Conservation (phyloP, 2,888 invertebrate species). For the Quadroppia sp. region DNA sequence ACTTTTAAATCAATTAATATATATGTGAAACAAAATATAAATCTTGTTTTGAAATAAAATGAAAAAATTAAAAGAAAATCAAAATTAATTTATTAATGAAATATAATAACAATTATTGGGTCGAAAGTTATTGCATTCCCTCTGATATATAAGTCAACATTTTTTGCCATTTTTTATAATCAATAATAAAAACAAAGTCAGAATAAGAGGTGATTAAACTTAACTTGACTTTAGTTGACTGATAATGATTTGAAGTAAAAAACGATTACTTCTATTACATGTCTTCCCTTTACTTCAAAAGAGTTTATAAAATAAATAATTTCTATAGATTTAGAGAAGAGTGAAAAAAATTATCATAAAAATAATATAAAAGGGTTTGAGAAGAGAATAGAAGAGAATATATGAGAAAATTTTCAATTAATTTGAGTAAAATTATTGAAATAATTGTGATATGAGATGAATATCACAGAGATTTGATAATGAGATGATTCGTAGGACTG, state of each 20-base stretch:
- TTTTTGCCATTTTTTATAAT: background rate
- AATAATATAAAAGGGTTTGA: background rate
- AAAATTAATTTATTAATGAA: background rate
- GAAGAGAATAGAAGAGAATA: background rate
- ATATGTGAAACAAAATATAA: background rate
- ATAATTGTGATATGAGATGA: conserved; percentile 27
- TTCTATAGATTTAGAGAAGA: background rate
- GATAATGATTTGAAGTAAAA: conserved; percentile 11
- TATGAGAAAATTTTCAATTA: conserved; percentile 9
- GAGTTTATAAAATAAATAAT: background rate
- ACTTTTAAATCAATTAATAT: background rate
- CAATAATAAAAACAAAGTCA: background rate
- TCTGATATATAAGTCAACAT: background rate
- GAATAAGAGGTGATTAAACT: conserved; percentile 30
- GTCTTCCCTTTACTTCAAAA: background rate
- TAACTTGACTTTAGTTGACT: conserved; percentile 18
- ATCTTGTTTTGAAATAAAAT: background rate
- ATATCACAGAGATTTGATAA: conserved; percentile 5
- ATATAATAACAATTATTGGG: background rate
- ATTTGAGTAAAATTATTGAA: conserved; percentile 27
- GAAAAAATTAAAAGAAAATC: background rate
- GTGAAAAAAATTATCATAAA: background rate
- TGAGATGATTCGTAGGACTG: conserved; percentile 20
- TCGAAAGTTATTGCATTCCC: background rate
- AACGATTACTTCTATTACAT: background rate